Base-by-base conservation (phyloP, 2,113 vertebrate genomes). In the Elephas maximus region DNA sequence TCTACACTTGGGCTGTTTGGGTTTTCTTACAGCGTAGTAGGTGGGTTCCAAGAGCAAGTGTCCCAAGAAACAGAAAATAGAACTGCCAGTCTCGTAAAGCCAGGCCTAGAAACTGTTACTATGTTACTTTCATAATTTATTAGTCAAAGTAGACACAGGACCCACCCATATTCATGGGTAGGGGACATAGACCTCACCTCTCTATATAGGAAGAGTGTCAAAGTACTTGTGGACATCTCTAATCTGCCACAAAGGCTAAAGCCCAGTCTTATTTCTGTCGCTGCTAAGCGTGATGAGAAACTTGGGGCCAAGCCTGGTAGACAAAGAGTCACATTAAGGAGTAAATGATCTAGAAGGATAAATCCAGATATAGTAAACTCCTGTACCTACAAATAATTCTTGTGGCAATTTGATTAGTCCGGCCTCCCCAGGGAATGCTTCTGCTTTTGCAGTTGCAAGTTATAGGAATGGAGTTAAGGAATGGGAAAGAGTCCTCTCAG, bases 21-120 rank as follows among this genome's bases (percentile, higher is more conserved):
- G 28, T 77, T 84, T 95, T 95, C 60, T 91, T 23, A 92, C 63
- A 76, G 60, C 18, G 18, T 37, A 15, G 18, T 88, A 33, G 78
- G 15, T 83, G 24, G 12, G 7, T 74, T 62, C 63, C 24, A 83
- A 62, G 44, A 91, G 8, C 14, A 91, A 37, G 23, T 69, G 33
- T 48, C 37, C 89, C 30, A 85, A 88, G 78, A 85, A 51, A 48
- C 0, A 23, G 53, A 57, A 84, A 87, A 30, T 28, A 28, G 60
- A 95, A 73, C 12, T 30, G 8, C 45, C 33, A 28, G 8, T 67
- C 28, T 88, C 20, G 11, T 57, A 77, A 45, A n/a, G 2, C 33
- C 26, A 79, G 21, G 21, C 10, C 44, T 45, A 73, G 26, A 90
- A 87, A 73, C 4, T 33, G 45, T 63, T 30, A 9, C 8, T 73